These are phyloP conservation scores for Tricholaema leucomelas DNA, from an alignment of 2,113 vertebrate species.

Conservation along the genomic window DNA sequence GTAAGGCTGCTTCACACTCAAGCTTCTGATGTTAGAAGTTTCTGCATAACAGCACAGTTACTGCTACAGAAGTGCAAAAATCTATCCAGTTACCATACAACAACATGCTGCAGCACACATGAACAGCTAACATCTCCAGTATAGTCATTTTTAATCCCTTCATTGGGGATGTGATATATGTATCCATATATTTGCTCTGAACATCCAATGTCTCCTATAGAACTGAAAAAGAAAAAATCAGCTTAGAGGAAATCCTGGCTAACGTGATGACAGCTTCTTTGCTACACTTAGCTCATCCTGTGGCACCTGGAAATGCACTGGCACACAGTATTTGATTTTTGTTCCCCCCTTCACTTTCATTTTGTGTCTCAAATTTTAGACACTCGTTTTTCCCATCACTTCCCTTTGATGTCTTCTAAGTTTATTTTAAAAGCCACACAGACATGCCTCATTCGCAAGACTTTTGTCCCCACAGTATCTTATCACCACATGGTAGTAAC, in stretches of 20 bases:
- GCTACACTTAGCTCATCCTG: fast-evolving
- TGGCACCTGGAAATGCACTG: neutral
- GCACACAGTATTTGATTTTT: neutral
- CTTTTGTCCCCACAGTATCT: constrained; percentile 2
- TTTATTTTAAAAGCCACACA: constrained; percentile 33
- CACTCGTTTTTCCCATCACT: neutral
- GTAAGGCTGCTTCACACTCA: neutral
- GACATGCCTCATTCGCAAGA: constrained; percentile 2
- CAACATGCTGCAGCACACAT: fast-evolving
- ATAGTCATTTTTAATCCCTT: neutral
- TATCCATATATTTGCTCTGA: neutral
- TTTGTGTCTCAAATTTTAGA: neutral
- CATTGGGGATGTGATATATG: fast-evolving
- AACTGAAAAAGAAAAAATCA: neutral
- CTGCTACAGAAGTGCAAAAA: neutral
- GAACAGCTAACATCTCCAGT: neutral
- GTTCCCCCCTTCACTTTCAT: neutral
- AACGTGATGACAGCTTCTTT: neutral
- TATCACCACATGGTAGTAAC: neutral
- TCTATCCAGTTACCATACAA: neutral
- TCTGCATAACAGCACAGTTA: neutral
- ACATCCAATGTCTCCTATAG: fast-evolving
- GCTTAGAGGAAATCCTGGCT: neutral
- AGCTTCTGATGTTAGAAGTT: neutral
- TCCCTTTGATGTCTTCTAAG: neutral